phyloP scores from a whole-genome alignment of 2,797 vertebrate genomes.

The Loriculus beryllinus region DNA sequence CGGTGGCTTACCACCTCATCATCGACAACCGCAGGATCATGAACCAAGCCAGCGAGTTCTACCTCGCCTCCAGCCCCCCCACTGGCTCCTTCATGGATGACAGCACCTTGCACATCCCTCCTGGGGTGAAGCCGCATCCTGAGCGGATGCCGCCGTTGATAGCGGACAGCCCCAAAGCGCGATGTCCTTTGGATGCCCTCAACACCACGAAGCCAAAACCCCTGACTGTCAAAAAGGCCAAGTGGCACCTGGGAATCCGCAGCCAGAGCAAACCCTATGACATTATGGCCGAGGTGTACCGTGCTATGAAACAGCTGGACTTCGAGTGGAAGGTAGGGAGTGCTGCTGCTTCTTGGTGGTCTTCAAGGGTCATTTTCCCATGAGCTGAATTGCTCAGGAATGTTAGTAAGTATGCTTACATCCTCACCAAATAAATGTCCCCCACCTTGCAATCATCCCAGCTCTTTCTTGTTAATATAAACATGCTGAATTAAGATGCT shows the following conservation, averaged over 20 bases:
- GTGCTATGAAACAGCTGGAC: conserved; percentile 93
- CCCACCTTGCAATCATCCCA: neutral
- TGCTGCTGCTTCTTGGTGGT: neutral
- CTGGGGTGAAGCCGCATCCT: conserved; percentile 91
- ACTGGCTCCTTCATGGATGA: conserved; percentile 96
- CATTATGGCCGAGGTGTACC: conserved; percentile 98
- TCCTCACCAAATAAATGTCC: neutral
- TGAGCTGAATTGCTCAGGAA: neutral
- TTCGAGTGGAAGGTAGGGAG: conserved; percentile 96
- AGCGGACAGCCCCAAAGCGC: conserved; percentile 92
- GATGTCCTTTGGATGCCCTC: conserved; percentile 92
- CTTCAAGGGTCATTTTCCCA: neutral
- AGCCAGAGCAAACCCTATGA: conserved; percentile 97
- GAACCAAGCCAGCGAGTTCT: conserved; percentile 99
- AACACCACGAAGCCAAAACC: conserved; percentile 96
- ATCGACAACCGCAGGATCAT: conserved; percentile 98
- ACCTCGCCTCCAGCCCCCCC: conserved; percentile 96
- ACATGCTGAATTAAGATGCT: neutral
- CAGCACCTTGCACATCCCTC: conserved; percentile 86
- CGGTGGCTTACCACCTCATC: conserved; percentile 95
- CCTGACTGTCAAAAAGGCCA: conserved; percentile 94
- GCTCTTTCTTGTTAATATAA: neutral
- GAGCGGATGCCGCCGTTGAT: conserved; percentile 95
- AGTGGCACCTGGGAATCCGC: conserved; percentile 98
- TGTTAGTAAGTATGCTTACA: neutral